Base-by-base conservation (phyloP, 2,797 vertebrate species). In the Oreochromis mossambicus region DNA sequence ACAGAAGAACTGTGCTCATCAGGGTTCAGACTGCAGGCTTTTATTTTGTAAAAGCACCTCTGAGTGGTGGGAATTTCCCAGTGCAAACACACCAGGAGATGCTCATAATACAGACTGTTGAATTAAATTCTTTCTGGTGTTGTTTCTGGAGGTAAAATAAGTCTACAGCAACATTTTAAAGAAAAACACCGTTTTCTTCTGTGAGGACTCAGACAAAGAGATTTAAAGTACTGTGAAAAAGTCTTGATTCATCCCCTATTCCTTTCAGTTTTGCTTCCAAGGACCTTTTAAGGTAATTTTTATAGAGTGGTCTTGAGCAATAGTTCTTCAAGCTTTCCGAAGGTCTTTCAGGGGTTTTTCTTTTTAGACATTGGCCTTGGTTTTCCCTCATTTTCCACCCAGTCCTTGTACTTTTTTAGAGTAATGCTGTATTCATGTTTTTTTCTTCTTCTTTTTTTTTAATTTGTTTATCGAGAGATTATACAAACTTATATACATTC, bases 41-140 rank as follows among this genome's bases (percentile, higher is more conserved):
- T 84, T 81, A 50, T 75, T 83, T 85, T 51, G 56, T 50, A 86
- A 86, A 89, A 84, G 51, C 5, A 8, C 26, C 21, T 82, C 79
- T 80, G 41, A 55, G 78, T 77, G 46, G 24, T 80, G 77, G 63
- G 38, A 84, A 84, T 87, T 87, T 15, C 8, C 5, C 38, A 50
- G 48, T 50, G 15, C 70, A 82, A 21, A 82, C 3, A 11, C 51
- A 66, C 43, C 78, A 77, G 78, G 56, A 78, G 32, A 79, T 29
- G 36, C 50, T 78, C 32, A 41, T 86, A 63, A 82, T 79, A 77
- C 76, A 48, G 12, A 76, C 56, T 38, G 54, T 19, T 36, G 29
- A 83, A 82, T 86, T 83, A 26, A 75, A 78, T 86, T 81, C 43
- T 84, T 77, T 38, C 76, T 63, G 38, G 26, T 73, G 58, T 80